Conservation (phyloP, 2,888 invertebrate species). For the Esperia sulphurella region DNA sequence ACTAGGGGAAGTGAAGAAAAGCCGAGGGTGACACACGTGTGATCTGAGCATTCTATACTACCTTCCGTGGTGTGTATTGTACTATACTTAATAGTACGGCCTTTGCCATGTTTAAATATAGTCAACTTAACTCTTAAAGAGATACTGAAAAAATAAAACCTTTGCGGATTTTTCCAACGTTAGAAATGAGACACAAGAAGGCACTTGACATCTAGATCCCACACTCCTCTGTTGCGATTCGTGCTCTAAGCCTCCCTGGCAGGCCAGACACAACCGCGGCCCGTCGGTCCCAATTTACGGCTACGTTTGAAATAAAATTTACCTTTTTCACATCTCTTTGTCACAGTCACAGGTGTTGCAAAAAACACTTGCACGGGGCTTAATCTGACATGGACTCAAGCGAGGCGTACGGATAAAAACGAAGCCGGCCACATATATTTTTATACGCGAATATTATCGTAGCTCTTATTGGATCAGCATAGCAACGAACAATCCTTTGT, state of each 20-base stretch:
- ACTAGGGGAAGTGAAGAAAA: no score
- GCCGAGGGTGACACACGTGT: no score
- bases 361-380: slow-evolving; percentile 43
- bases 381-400: slow-evolving; percentile 45
- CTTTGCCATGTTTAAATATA: no score
- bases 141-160: no score
- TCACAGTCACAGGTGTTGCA: slow-evolving; percentile 50
- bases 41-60: no score
- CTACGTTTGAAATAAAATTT: slow-evolving; percentile 28
- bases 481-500: slow-evolving; percentile 15
- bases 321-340: slow-evolving; percentile 24
- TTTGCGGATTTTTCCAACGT: no score
- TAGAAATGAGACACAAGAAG: not conserved
- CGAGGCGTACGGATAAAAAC: slow-evolving; percentile 30
- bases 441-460: slow-evolving; percentile 15
- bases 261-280: not conserved
- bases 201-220: not conserved
- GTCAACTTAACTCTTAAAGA: no score
- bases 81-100: no score
- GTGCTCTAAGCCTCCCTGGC: not conserved
- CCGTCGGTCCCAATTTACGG: slow-evolving; percentile 16
- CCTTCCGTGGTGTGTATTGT: no score
- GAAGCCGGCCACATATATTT: slow-evolving; percentile 13
- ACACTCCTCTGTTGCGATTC: not conserved
- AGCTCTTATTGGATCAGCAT: slow-evolving; percentile 15